phyloP scores from a whole-genome alignment of 2,113 vertebrate genomes.

The Mionectes macconnelli region DNA sequence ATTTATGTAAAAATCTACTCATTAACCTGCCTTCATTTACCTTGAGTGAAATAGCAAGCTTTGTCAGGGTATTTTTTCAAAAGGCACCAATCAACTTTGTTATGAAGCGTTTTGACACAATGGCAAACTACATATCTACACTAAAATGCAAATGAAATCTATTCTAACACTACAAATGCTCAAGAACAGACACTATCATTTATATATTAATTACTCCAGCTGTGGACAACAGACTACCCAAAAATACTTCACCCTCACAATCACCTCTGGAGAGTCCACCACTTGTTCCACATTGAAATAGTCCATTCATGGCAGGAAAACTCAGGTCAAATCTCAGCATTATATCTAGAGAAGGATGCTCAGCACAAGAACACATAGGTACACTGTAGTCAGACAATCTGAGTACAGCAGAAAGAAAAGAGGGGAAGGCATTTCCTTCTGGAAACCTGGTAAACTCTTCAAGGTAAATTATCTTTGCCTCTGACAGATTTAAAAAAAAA shows the following conservation, averaged over 20 bases:
- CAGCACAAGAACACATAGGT: background rate
- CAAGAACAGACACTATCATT: background rate
- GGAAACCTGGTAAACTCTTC: background rate
- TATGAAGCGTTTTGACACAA: background rate
- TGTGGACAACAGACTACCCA: conserved; percentile 37
- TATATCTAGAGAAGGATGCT: background rate
- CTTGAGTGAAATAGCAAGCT: background rate
- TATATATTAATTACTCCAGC: conserved; percentile 24
- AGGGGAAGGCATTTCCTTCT: background rate
- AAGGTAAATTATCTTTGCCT: background rate
- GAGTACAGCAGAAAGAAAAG: background rate
- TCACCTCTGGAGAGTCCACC: background rate
- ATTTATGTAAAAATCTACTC: conserved; percentile 73
- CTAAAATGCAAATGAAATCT: background rate
- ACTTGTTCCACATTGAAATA: background rate
- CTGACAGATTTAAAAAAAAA: background rate
- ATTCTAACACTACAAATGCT: background rate
- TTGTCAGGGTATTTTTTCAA: background rate
- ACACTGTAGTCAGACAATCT: background rate
- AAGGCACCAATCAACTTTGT: background rate
- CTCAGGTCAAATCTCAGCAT: background rate
- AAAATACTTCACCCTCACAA: conserved; percentile 26
- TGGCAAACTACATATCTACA: background rate
- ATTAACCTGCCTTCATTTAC: conserved; percentile 41
- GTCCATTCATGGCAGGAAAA: background rate